Evolutionary conservation across 2,113 vertebrate genomes (phyloP), one percentile per base, ranked within the genome.

Genomic region (Brachyistius frenatus): DNA sequence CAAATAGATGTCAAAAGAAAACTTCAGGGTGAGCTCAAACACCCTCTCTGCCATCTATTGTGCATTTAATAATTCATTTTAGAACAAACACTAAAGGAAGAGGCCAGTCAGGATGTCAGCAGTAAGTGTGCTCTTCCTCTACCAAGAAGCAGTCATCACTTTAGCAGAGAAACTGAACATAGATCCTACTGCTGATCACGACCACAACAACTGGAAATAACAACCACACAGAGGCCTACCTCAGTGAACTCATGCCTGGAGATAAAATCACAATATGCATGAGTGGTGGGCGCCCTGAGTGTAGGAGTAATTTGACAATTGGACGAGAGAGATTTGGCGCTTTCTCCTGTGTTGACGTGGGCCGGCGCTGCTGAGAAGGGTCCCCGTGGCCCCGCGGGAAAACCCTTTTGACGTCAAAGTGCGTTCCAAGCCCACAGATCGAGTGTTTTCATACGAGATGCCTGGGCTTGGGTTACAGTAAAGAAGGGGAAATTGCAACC

Each of bases 371-470:
- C 52, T 41, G 86, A 88, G 81, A 77, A 87, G 85, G 82, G 86
- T 89, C 88, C 91, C 90, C 7, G 14, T 0, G 78, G 86, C 80
- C 90, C 82, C 89, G 30, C 11, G 91, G 89, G 88, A 89, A 88
- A 92, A 86, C 57, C 71, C 88, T 88, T 15, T 85, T 93, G 93
- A 94, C 93, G 90, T 93, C 92, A 93, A 80, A 86, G 73, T 41
- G 53, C 41, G 70, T 46, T 75, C 60, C 71, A 23, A 79, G 84
- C 81, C 78, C 77, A 62, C 73, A 73, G 81, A 85, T 79, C 68
- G 73, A 78, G 70, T 93, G 91, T 94, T 94, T 93, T 92, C 57
- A 75, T 91, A 89, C 41, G 83, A 88, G 76, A 81, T 61, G 81
- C 78, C 71, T 9, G 68, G 77, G 67, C 52, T 92, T 63, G 79